These are phyloP conservation scores for Ophion ventricosus DNA, from an alignment of 2,888 invertebrate species.

Conservation along the genomic window DNA sequence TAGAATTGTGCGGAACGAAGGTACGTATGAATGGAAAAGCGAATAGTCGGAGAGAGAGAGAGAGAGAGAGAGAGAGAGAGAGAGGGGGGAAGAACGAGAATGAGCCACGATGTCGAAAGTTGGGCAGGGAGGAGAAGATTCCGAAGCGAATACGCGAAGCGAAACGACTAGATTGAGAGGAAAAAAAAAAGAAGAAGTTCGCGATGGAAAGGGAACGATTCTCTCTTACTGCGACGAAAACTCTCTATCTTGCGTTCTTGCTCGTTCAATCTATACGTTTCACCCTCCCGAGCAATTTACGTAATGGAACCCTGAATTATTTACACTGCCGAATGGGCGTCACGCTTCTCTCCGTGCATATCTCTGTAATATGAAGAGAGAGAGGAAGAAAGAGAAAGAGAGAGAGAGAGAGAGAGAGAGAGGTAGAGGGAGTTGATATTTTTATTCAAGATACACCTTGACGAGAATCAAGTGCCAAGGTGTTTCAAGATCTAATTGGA, in stretches of 20 bases:
- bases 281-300: conserved; percentile 76
- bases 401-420: conserved; percentile 9
- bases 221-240: conserved; percentile 9
- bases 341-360: conserved; percentile 77
- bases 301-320: conserved; percentile 83
- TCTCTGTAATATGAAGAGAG: conserved; percentile 51
- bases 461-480: neutral
- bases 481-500: neutral
- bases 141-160: conserved; percentile 15
- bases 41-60: conserved; percentile 36
- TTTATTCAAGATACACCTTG: neutral
- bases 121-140: conserved; percentile 6
- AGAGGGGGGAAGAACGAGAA: conserved; percentile 34
- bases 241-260: conserved; percentile 38
- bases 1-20: conserved; percentile 49
- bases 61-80: conserved; percentile 42
- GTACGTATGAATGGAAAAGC: conserved; percentile 57
- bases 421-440: neutral
- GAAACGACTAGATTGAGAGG: conserved; percentile 34
- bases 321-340: conserved; percentile 79
- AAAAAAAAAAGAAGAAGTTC: conserved; percentile 20
- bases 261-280: conserved; percentile 8
- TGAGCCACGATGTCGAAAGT: conserved; percentile 26
- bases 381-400: conserved; percentile 17
- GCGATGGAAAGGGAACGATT: conserved; percentile 44